Percentiles rank a stretch among this genome's conserved stretches.
phyloP scores from a whole-genome alignment of 2,888 invertebrate genomes.

The Perdita meconis region DNA sequence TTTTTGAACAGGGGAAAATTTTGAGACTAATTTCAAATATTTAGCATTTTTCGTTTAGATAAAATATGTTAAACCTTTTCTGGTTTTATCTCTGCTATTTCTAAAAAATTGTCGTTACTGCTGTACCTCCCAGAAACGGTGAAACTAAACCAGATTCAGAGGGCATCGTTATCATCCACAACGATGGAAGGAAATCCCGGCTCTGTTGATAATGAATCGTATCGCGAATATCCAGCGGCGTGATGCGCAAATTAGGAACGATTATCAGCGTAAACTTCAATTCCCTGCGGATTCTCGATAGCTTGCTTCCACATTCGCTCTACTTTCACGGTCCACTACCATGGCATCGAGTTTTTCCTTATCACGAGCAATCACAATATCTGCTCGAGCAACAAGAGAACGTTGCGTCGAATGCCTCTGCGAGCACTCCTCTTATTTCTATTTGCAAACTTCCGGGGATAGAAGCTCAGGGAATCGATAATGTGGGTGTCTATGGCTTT shows the following conservation, averaged over 20 bases:
- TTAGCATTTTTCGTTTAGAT: too few relatives aligned
- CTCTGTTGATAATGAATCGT: conserved; percentile 16
- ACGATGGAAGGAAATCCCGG: not conserved
- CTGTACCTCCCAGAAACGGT: too few relatives aligned
- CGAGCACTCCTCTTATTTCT: conserved; percentile 48
- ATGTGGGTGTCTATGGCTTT: conserved; percentile 14
- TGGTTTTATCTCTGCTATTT: too few relatives aligned
- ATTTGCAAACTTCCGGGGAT: conserved; percentile 33
- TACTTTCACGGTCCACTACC: conserved; percentile 1
- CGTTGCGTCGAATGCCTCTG: conserved; percentile 32
- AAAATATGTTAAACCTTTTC: too few relatives aligned
- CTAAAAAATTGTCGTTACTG: too few relatives aligned
- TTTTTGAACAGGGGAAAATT: too few relatives aligned
- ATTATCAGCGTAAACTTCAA: conserved; percentile 38
- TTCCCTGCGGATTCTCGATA: conserved; percentile 31
- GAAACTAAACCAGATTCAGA: conserved; percentile 10
- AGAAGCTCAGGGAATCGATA: conserved; percentile 38
- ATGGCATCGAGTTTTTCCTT: conserved; percentile 38
- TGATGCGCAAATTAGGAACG: conserved; percentile 22
- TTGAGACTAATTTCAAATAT: too few relatives aligned
- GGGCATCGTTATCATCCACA: not conserved
- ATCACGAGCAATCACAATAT: conserved; percentile 58
- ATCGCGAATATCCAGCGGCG: conserved; percentile 8
- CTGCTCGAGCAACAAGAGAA: conserved; percentile 38
- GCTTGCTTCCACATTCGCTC: conserved; percentile 12